Evolutionary conservation across 2,888 invertebrate genomes (phyloP).

Genomic region (Spatulosminthurus flaviceps): DNA sequence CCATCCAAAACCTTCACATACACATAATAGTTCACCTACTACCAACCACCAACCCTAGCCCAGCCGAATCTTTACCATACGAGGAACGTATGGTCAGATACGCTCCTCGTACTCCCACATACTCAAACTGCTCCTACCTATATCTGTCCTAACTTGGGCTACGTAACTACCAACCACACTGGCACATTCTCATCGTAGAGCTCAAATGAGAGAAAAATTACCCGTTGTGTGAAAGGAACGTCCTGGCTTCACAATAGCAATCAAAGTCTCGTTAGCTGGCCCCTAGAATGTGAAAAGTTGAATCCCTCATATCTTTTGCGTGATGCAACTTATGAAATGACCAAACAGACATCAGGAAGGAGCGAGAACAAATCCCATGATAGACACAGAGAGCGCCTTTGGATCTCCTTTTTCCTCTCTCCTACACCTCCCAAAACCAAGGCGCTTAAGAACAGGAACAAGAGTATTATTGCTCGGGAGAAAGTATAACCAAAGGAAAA

Average conservation of each 20-base stretch:
- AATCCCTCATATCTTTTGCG: slow-evolving; percentile 51
- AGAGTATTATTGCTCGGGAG: neutral
- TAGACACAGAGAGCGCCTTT: slow-evolving; percentile 50
- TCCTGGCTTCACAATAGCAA: slow-evolving; percentile 47
- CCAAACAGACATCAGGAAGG: slow-evolving; percentile 49
- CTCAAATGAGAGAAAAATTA: slow-evolving; percentile 60
- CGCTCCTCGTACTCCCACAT: slow-evolving; percentile 2
- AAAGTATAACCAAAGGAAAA: neutral
- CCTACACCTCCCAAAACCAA: neutral
- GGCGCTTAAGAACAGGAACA: neutral
- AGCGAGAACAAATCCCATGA: slow-evolving; percentile 48
- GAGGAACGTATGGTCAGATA: slow-evolving; percentile 55
- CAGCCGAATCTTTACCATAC: slow-evolving; percentile 53
- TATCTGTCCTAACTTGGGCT: too few relatives aligned
- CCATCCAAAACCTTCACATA: neutral
- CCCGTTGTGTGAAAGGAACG: slow-evolving; percentile 44
- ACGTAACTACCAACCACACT: neutral
- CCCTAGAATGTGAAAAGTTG: slow-evolving; percentile 52
- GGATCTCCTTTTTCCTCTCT: slow-evolving; percentile 21
- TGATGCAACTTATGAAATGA: slow-evolving; percentile 56
- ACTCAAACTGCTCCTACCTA: neutral
- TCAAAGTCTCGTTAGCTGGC: slow-evolving; percentile 56
- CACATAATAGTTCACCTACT: neutral
- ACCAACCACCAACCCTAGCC: neutral
- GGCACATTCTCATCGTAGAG: slow-evolving; percentile 20